Evolutionary conservation across 2,113 vertebrate species (phyloP), one percentile per base, ranked within the genome.

Genomic region (Cepphus grylle): DNA sequence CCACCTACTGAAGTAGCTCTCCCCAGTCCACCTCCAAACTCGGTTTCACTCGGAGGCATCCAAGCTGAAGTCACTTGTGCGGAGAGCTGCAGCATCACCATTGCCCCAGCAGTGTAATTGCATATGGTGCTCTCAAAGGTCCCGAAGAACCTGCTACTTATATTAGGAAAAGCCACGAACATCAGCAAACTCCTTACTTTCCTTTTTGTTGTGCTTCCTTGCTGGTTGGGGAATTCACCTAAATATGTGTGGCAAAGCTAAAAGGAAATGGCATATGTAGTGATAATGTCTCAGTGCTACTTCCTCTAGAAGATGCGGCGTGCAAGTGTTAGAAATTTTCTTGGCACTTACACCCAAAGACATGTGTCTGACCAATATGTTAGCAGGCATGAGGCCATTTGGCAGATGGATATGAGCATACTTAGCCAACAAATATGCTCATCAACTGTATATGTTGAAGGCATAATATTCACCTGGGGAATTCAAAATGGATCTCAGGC

Each of bases 341-440:
- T 85, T 96, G 94, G 90, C 90, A 17, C 50, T 82, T 53, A 81
- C 22, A n/a, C 61, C 50, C 52, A 20, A 91, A 93, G 89, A 81
- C 86, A 96, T 95, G 59, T 92, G 90, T 96, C 67, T 94, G 91
- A 95, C 67, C 66, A 91, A 71, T 69, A 88, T 93, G 86, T 79
- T 95, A 94, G 93, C 84, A 92, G 90, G 65, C 85, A 93, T 69
- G 47, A 71, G 77, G 83, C 85, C 93, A 92, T 91, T 95, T 91
- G 73, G 63, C 88, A 96, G 86, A 95, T 78, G 38, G 47, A 94
- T 78, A 67, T 43, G 49, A 95, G 36, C 55, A 55, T 32, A 29
- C 76, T 80, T 91, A 81, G 65, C 89, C 81, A 93, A 88, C 38
- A 86, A 94, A 84, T 78, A 95, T 88, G 81, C 86, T 94, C 73